A percentile compares a stretch with the other conserved stretches of the same genome.
phyloP scores from a whole-genome alignment of 2,888 invertebrate species.

The Chrysopilus asiliformis region DNA sequence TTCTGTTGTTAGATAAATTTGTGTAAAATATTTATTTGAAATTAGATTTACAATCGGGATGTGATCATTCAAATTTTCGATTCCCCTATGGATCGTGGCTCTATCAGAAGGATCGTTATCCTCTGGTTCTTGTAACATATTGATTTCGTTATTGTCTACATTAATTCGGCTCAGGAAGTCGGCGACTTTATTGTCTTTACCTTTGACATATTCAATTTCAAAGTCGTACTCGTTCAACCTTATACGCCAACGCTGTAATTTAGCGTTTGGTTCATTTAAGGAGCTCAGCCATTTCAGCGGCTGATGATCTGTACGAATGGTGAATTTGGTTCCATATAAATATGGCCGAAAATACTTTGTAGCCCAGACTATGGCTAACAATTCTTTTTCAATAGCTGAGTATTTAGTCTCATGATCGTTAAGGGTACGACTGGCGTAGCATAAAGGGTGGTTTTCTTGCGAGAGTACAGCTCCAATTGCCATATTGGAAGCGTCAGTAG shows the following conservation, averaged over 20 bases:
- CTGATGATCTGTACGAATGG: conserved; percentile 1
- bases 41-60: background rate
- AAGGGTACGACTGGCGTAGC: no score
- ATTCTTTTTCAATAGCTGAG: conserved; percentile 1
- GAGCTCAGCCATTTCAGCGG: background rate
- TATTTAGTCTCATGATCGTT: conserved; percentile 1
- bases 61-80: background rate
- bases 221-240: background rate
- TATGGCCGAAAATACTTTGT: conserved; percentile 1
- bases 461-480: conserved; percentile 1
- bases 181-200: conserved; percentile 1
- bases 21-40: background rate
- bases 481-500: background rate
- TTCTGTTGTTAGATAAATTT: background rate
- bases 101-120: background rate
- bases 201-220: conserved; percentile 1
- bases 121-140: background rate
- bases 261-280: conserved; percentile 1
- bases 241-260: conserved; percentile 1
- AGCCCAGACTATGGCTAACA: conserved; percentile 1
- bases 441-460: background rate
- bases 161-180: background rate
- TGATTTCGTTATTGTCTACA: background rate
- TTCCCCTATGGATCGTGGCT: conserved; percentile 1
- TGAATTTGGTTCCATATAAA: no score